Evolutionary conservation across 2,888 invertebrate genomes (phyloP), one percentile per base, ranked within the genome.

Genomic region (Oasisia sp.): DNA sequence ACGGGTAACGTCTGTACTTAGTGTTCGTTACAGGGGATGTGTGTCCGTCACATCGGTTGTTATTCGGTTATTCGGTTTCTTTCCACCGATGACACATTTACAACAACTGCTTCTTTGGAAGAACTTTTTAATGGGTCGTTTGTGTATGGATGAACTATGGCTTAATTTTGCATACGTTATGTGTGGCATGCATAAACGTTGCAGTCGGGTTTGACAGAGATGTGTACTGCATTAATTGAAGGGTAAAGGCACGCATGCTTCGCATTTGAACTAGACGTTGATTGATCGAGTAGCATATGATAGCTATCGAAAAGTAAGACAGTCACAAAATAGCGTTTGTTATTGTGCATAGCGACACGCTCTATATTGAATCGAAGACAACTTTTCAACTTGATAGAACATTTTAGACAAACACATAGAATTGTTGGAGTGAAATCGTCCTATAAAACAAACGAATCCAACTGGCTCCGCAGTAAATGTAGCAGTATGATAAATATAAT

Each of bases 121-220:
- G 74, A 74, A 74, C 74, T 74, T 74, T 74, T 74, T 74, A 74
- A 74, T 27, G n/a, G 74, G 74, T 74, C 74, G n/a, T 74, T 74
- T 74, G 0, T 74, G 19, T 74, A 3, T 74, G 19, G n/a, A 27
- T 74, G 74, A 27, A n/a, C 74, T 4, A 19, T n/a, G 74, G 74
- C 74, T 74, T 74, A 74, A n/a, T 74, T 74, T 74, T 27, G 74
- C 74, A 74, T 74, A 74, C n/a, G 27, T 74, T 74, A 74, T 27
- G n/a, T 7, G 74, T 74, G 74, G 74, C 74, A 74, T 74, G 74
- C 74, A 74, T 74, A 74, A 7, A 27, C 74, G 19, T 74, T 74
- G 1, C 74, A 74, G 27, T 27, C 27, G 74, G n/a, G n/a, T 19
- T 27, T 74, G 74, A 74, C 27, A 74, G 27, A 74, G 74, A 7